Conservation (phyloP, 2,113 vertebrate genomes). For the Ciconia maguari region DNA sequence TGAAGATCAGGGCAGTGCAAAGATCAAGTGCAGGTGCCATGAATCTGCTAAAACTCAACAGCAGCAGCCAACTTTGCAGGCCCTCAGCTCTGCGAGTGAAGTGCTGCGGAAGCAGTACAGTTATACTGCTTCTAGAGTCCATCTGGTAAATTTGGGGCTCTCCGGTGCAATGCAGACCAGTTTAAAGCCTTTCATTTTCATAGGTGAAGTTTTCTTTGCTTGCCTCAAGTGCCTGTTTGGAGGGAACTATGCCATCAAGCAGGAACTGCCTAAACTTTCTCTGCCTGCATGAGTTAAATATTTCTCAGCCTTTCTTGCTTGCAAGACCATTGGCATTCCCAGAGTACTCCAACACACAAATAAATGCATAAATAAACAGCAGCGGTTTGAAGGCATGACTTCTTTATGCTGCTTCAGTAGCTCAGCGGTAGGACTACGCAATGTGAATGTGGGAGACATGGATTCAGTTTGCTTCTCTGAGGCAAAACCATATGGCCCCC, state of each 20-base stretch:
- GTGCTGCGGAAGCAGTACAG: neutral
- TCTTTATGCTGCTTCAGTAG: neutral
- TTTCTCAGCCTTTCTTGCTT: neutral
- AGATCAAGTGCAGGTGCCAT: neutral
- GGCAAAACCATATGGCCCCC: neutral
- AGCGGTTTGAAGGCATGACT: neutral
- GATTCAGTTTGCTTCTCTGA: neutral
- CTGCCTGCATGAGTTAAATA: neutral
- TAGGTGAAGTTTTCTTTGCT: neutral
- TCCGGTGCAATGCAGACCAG: neutral
- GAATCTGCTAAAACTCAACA: neutral
- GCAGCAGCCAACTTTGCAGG: neutral
- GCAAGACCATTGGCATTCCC: neutral
- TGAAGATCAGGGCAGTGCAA: neutral
- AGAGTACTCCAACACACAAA: neutral
- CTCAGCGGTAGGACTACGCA: neutral
- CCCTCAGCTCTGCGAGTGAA: neutral
- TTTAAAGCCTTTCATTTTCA: neutral
- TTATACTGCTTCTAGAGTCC: neutral
- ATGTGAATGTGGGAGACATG: neutral
- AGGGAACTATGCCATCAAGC: neutral
- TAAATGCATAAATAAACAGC: neutral
- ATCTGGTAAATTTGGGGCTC: neutral
- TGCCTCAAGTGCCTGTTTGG: neutral
- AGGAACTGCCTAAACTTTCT: neutral